Percentiles rank a stretch among this genome's conserved stretches.
Evolutionary conservation across 30 jellyfish, hydroid and myxozoan species (phyloP).

Genomic region (Catostylus mosaicus): DNA sequence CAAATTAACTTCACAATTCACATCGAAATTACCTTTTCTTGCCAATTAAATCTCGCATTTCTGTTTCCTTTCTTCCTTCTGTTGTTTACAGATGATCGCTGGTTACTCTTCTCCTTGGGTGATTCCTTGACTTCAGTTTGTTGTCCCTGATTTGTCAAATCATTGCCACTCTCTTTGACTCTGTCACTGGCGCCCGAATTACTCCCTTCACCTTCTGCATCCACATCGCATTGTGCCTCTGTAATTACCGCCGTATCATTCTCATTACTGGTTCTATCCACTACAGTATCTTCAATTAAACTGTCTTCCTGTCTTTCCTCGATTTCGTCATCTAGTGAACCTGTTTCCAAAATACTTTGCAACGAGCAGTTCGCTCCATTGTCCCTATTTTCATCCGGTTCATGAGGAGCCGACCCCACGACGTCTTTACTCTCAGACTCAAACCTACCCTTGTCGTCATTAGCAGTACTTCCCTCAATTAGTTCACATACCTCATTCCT

Average conservation of each 20-base stretch:
- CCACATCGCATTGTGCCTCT: background rate
- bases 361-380: background rate
- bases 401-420: background rate
- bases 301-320: conserved; percentile 46
- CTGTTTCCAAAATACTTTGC: conserved; percentile 24
- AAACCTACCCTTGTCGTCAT: background rate
- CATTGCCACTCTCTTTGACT: background rate
- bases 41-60: conserved; percentile 50
- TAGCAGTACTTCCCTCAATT: background rate
- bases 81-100: background rate
- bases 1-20: no score
- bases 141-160: background rate
- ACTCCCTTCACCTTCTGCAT: background rate
- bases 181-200: background rate
- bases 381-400: background rate
- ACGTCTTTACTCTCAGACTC: background rate
- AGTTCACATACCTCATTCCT: background rate
- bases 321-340: conserved; percentile 33
- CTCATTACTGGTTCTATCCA: background rate
- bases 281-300: background rate
- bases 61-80: conserved; percentile 22
- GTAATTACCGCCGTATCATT: background rate
- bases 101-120: conserved; percentile 8
- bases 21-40: conserved; percentile 60
- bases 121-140: conserved; percentile 9